Percentiles rank a stretch among this genome's conserved stretches.
phyloP scores from a whole-genome alignment of 2,113 vertebrate genomes.

The Chloropsis hardwickii region DNA sequence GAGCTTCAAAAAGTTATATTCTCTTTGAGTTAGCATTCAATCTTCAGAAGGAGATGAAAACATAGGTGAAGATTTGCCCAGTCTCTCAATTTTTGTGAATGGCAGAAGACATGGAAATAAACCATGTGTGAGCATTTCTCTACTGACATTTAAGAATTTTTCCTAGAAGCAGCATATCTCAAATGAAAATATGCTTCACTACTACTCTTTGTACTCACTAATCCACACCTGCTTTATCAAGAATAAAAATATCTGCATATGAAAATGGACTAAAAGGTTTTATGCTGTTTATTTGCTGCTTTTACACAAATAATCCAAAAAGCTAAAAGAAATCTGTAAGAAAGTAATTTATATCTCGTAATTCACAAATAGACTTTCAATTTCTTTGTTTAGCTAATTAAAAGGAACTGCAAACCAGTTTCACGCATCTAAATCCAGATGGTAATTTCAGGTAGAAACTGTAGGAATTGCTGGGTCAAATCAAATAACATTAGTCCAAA shows the following conservation, averaged over 20 bases:
- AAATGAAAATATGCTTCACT: background rate
- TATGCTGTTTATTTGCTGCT: background rate
- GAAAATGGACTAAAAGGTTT: background rate
- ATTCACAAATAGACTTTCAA: background rate
- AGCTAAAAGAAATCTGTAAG: background rate
- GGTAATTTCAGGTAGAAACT: background rate
- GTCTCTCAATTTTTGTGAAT: background rate
- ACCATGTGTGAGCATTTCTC: background rate
- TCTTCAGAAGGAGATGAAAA: background rate
- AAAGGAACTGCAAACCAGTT: background rate
- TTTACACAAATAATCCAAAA: background rate
- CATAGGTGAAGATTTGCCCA: fast-evolving
- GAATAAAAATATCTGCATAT: background rate
- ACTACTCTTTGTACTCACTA: background rate
- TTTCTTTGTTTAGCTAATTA: background rate
- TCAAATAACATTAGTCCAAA: background rate
- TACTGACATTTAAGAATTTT: background rate
- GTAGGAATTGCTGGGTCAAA: background rate
- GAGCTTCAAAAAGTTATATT: background rate
- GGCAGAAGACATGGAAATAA: background rate
- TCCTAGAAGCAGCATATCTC: background rate
- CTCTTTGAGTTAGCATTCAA: background rate
- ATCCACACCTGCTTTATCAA: background rate
- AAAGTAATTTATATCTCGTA: background rate
- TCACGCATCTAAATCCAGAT: background rate